Evolutionary conservation across 2,113 vertebrate genomes (phyloP).

Genomic region (Trematomus loennbergii): DNA sequence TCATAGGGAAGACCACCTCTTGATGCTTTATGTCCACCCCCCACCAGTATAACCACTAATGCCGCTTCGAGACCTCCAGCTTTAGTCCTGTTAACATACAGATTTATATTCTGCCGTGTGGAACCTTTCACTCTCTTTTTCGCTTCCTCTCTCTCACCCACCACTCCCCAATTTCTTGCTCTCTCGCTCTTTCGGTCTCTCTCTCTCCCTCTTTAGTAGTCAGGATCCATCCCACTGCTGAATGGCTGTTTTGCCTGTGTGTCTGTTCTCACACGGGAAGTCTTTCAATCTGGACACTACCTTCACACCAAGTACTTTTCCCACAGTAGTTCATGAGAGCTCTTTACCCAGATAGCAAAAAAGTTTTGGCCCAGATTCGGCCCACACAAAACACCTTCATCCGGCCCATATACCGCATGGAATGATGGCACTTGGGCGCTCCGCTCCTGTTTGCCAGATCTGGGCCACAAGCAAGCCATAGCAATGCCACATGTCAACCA

Average conservation of each 20-base stretch:
- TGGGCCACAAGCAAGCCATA: too few relatives aligned
- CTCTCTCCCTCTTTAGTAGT: constrained; percentile 88
- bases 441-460: too few relatives aligned
- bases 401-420: too few relatives aligned
- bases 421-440: too few relatives aligned
- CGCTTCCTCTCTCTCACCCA: constrained; percentile 60
- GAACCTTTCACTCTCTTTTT: constrained; percentile 76
- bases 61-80: constrained; percentile 68
- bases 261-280: constrained; percentile 74
- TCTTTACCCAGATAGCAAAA: too few relatives aligned
- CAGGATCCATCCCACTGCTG: constrained; percentile 89
- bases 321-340: too few relatives aligned
- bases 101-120: constrained; percentile 83
- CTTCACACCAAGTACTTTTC: too few relatives aligned
- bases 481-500: too few relatives aligned
- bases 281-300: constrained; percentile 74
- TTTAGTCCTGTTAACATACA: constrained; percentile 79
- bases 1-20: constrained; percentile 72
- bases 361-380: too few relatives aligned
- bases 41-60: constrained; percentile 66
- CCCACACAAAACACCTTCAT: too few relatives aligned
- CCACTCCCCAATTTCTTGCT: constrained; percentile 70
- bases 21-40: constrained; percentile 70
- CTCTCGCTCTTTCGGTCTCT: constrained; percentile 52
- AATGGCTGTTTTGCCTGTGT: constrained; percentile 83